Base-by-base conservation (phyloP, 2,888 invertebrate species). In the Byasa hedistus region DNA sequence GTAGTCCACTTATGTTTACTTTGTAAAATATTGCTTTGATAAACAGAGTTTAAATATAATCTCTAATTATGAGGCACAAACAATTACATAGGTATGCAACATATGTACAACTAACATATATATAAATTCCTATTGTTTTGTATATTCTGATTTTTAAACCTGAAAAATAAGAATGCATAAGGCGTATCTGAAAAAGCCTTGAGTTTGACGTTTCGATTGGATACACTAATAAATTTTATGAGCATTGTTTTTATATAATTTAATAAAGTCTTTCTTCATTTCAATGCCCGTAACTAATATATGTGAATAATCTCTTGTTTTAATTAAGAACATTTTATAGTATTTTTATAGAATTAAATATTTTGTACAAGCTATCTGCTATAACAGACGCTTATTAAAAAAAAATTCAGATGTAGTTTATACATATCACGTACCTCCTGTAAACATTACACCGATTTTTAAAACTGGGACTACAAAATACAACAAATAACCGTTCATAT, bases 131-230 rank as follows among this genome's bases (percentile, higher is more conserved):
- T 54, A 1, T 22, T 54, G 22, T 54, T 22, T 54, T 36, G n/a
- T 27, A 23, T 27, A 56, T 39, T 24, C 24, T 56, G 19, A 55
- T 44, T 55, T 48, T n/a, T 27, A 56, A 56, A 56, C 27, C 55
- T 57, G 56, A 56, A 62, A 48, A 56, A 55, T 62, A 27, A 62
- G 56, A 62, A 44, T 10, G 22, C 48, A 19, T 22, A 44, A 58
- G 59, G 59, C 48, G 59, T 59, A 62, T 62, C 44, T 48, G 62
- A 57, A 61, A 39, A 39, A 39, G 39, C 61, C 62, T 62, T 62
- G 56, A 56, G 56, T 57, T 56, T 62, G 56, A 54, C 52, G 22
- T 54, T 54, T 22, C 52, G 52, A 54, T 54, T 22, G 52, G 52
- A 54, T 54, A 54, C 22, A 12, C 12, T 12, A 54, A n/a, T 4